Evolutionary conservation across 2,797 vertebrate genomes (phyloP).

Genomic region (Pseudocheirus occidentalis): DNA sequence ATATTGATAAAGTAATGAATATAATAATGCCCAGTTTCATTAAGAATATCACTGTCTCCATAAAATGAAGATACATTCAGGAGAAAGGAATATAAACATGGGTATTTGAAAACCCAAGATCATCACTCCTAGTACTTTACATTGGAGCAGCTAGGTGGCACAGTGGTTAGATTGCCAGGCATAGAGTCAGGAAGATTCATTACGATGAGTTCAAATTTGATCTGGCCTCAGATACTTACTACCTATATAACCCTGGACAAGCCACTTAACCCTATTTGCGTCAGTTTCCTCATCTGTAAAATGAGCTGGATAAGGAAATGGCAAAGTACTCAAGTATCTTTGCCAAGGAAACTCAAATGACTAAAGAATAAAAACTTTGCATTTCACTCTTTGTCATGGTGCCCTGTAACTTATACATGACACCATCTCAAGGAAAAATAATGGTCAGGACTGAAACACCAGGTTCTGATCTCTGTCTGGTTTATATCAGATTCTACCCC

Average conservation of each 20-base stretch:
- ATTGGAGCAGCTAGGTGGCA: neutral
- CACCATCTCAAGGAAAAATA: neutral
- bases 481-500: too few species aligned
- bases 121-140: neutral
- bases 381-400: neutral
- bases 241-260: too few species aligned
- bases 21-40: neutral
- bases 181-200: neutral
- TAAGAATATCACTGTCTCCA: neutral
- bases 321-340: too few species aligned
- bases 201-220: neutral
- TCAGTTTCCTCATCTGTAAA: too few species aligned
- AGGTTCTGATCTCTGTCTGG: too few species aligned
- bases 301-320: too few species aligned
- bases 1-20: neutral
- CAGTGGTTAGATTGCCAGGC: neutral
- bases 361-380: neutral
- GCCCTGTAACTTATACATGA: accelerated
- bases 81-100: neutral
- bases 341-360: too few species aligned
- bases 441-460: neutral
- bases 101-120: neutral
- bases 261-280: too few species aligned
- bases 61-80: neutral
- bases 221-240: neutral